Conservation (phyloP, 2,888 invertebrate species). For the Apocheima hispidaria region DNA sequence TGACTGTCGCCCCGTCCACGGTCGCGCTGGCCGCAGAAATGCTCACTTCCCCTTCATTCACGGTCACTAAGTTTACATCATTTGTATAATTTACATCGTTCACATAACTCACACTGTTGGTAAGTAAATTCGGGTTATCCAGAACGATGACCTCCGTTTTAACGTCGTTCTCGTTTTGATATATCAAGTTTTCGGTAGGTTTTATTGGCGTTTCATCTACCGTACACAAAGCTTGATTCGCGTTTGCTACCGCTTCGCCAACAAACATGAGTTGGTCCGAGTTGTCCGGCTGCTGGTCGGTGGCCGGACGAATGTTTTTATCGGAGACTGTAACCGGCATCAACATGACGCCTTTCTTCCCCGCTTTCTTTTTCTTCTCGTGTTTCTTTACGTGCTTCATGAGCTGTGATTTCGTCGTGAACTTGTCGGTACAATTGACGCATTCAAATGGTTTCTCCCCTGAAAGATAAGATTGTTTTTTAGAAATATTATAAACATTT, state of each 20-base stretch:
- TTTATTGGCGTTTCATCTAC: constrained; percentile 53
- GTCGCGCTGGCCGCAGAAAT: constrained; percentile 53
- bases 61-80: constrained; percentile 65
- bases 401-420: constrained; percentile 68
- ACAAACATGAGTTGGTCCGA: constrained; percentile 20
- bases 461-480: constrained; percentile 48
- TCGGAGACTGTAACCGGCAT: constrained; percentile 29
- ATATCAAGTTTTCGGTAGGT: constrained; percentile 55
- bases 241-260: neutral
- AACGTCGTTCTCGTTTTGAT: constrained; percentile 59
- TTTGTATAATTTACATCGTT: constrained; percentile 50
- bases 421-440: constrained; percentile 62
- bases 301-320: neutral
- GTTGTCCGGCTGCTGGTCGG: constrained; percentile 21
- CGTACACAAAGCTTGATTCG: constrained; percentile 40
- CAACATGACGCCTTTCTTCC: constrained; percentile 48
- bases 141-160: constrained; percentile 64
- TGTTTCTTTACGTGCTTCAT: constrained; percentile 69
- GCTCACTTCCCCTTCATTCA: constrained; percentile 63
- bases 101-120: constrained; percentile 49
- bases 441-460: constrained; percentile 79
- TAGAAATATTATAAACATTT: neutral
- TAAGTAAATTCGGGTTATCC: constrained; percentile 53
- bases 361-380: constrained; percentile 49
- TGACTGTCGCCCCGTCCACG: constrained; percentile 60